Conservation (phyloP, 2,797 vertebrate species). For the Cheracebus regulus region DNA sequence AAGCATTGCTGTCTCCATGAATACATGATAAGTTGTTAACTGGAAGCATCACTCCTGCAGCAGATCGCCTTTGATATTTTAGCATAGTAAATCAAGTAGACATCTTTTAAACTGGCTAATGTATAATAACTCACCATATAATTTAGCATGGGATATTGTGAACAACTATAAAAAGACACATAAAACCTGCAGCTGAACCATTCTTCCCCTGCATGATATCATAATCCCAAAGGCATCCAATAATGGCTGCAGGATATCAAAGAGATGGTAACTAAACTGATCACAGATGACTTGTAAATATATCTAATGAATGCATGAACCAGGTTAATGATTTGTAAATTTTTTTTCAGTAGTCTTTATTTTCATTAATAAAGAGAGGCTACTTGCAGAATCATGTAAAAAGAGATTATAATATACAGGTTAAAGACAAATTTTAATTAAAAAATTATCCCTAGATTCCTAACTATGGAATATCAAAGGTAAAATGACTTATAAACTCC, state of each 20-base stretch:
- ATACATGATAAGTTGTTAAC: constrained; percentile 79
- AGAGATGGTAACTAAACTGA: constrained; percentile 73
- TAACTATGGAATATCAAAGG: neutral
- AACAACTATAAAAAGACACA: constrained; percentile 81
- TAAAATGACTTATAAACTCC: neutral
- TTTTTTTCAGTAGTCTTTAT: constrained; percentile 43
- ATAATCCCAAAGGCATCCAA: constrained; percentile 82
- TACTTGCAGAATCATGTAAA: neutral
- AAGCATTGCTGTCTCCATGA: constrained; percentile 77
- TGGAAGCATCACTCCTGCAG: constrained; percentile 77
- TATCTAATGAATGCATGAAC: constrained; percentile 78
- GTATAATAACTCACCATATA: constrained; percentile 80
- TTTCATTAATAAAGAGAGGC: constrained; percentile 50
- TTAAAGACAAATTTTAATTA: constrained; percentile 46
- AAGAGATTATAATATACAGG: neutral
- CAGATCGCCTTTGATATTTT: constrained; percentile 78
- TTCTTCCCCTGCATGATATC: constrained; percentile 83
- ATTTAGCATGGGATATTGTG: constrained; percentile 76
- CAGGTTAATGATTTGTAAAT: constrained; percentile 57
- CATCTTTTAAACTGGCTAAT: constrained; percentile 81
- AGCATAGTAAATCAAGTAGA: constrained; percentile 81
- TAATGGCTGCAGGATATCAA: constrained; percentile 75
- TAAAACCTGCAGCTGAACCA: constrained; percentile 78
- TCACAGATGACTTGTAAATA: constrained; percentile 81
- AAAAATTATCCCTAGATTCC: neutral